Evolutionary conservation across 2,113 vertebrate species (phyloP), one percentile per base, ranked within the genome.

Genomic region (Lampris megalopsis): DNA sequence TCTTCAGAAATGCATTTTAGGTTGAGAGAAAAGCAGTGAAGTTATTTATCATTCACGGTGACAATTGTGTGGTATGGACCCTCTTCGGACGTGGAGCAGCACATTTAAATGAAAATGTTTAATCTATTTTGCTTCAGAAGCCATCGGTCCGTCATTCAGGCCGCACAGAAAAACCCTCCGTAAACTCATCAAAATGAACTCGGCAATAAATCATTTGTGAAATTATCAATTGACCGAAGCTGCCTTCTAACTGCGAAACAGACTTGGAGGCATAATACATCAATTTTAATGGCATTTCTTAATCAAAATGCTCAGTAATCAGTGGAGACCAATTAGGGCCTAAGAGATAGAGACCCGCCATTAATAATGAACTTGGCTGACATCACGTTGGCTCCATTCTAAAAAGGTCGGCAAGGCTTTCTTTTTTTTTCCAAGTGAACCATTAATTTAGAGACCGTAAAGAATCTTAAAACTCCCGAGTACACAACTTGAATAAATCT

Each of bases 151-250:
- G 37, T 64, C 8, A n/a, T 47, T 66, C 24, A 70, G 1, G 64
- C 48, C 7, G 10, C 4, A 41, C 6, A 67, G 35, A 65, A 63
- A 58, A 76, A 72, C 80, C 86, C 73, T 63, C 75, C 82, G 80
- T 76, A 80, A 88, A 89, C 48, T 63, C 87, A 88, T 91, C 92
- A 89, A 81, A 87, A 81, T 61, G 37, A 77, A 54, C 8, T 68
- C 64, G 24, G 88, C 74, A 70, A 93, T 92, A 87, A 91, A 94
- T 93, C 91, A 90, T 79, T 81, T 73, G 36, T 43, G 80, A 85
- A 91, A 93, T 93, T 90, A 91, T 92, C 82, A 88, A 91, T 91
- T 91, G 89, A 94, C 93, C 92, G 89, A 87, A 91, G 88, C 77
- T 62, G 81, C 82, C 84, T 82, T 91, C 84, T 87, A 63, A 82